Percentiles rank a stretch among this genome's conserved stretches.
Evolutionary conservation across 2,113 vertebrate species (phyloP).

Genomic region (Aythya baeri): DNA sequence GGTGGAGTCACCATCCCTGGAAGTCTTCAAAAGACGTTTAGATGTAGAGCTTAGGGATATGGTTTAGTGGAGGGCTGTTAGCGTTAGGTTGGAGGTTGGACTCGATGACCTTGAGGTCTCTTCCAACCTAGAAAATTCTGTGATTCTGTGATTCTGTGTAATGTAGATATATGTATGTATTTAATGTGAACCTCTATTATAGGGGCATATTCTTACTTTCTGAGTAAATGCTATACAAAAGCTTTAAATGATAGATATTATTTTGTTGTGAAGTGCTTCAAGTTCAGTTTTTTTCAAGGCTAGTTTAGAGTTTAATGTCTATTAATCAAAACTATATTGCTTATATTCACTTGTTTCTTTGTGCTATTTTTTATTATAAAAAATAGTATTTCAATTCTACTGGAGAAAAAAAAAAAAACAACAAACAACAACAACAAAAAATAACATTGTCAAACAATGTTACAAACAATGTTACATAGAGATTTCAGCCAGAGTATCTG

Average conservation of each 20-base stretch:
- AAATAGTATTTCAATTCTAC: background rate
- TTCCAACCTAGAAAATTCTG: too few species aligned
- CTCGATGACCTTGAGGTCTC: too few species aligned
- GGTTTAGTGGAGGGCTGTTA: too few species aligned
- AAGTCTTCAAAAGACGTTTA: too few species aligned
- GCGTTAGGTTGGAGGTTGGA: too few species aligned
- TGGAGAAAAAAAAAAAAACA: background rate
- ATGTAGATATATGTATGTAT: background rate
- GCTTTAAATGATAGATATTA: background rate
- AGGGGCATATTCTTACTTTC: background rate
- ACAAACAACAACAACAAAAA: too few species aligned
- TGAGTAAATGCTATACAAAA: background rate
- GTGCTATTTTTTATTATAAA: background rate
- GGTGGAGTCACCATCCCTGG: too few species aligned
- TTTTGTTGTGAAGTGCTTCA: background rate
- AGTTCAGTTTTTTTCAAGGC: background rate
- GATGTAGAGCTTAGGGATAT: too few species aligned
- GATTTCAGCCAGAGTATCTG: background rate
- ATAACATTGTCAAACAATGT: too few species aligned
- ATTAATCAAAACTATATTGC: background rate
- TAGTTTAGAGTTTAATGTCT: background rate
- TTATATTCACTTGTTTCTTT: background rate
- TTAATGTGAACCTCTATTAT: fast-evolving
- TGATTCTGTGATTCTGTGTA: too few species aligned
- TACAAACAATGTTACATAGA: background rate